Evolutionary conservation across 2,888 invertebrate species (phyloP), one percentile per base, ranked within the genome.

Genomic region (Dioctria rufipes): DNA sequence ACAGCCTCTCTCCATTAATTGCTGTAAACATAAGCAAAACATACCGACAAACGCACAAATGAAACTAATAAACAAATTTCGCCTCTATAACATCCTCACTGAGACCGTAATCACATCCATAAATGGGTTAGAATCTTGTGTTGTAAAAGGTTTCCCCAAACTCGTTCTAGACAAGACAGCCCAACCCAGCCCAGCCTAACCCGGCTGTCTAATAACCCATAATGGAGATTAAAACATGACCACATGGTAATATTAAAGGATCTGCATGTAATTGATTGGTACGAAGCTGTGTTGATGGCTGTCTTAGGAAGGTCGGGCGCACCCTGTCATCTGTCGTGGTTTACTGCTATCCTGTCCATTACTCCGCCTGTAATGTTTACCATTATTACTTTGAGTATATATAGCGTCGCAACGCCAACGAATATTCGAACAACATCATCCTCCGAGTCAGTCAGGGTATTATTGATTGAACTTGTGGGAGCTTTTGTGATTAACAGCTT

Each of bases 401-500:
- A 65, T 42, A 40, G 65, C 65, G 65, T 65, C 40, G 11, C 65
- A 25, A 25, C 2, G 25, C 25, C 25, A 25, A 25, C 8, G 46
- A 5, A 46, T 46, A 6, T 5, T 46, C 5, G 46, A 8, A 8
- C 46, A 46, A 46, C 54, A 54, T 11, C n/a, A n/a, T 11, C 11
- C 25, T 25, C 60, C 60, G 61, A 37, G 25, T 25, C 54, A 49
- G 37, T 37, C 54, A 37, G 37, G 51, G 49, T 11, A n/a, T 69
- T 69, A 69, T 69, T 69, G 69, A 69, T 69, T 69, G 69, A 69
- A 69, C 69, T 69, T 69, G 9, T 9, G 69, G 69, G 69, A 69
- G 69, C 69, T 69, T 69, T 69, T 51, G 69, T 69, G 69, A 69
- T 69, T 69, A 69, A 69, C 54, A 69, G 51, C 51, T 39, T 51